Evolutionary conservation across 2,888 invertebrate species (phyloP), one percentile per base, ranked within the genome.

Genomic region (Exocentrus adspersus): DNA sequence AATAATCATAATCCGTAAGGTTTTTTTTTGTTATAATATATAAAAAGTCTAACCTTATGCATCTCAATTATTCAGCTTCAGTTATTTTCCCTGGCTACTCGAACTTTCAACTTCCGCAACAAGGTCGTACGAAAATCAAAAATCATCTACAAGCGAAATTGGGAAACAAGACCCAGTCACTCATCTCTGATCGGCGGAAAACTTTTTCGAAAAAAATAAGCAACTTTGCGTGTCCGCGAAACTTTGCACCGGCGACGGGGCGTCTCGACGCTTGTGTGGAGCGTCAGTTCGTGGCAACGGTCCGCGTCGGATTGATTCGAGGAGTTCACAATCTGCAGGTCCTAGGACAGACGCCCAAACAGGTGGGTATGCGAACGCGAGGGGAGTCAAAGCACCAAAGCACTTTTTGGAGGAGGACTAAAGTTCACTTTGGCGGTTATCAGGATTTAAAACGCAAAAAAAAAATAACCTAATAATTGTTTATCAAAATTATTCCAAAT

Each of bases 231-330:
- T 17, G 43, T n/a, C 30, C 57, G 30, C 57, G 45, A 45, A 57
- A 57, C 57, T 32, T 17, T 57, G 28, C 28, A 28, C 20, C 46
- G 57, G 46, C n/a, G n/a, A n/a, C n/a, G n/a, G n/a, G n/a, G n/a
- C 46, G 57, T 57, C 46, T 32, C 57, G 45, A 46, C 57, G 57
- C 46, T 57, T 17, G 28, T 24, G 54, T 28, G 43, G 28, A 54
- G 57, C 30, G 57, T 57, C 57, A 46, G 28, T 12, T 16, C 57
- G 46, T 42, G 57, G n/a, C 57, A 42, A 21, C 32, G 46, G 30
- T 46, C 46, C 57, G 57, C 57, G 57, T 30, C 32, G 57, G 32
- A 57, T 57, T 57, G 57, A 46, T 45, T 57, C 45, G 46, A 30
- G 19, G 51, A 45, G 46, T 20, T 46, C 21, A 37, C 54, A 43